phyloP scores from a whole-genome alignment of 2,797 vertebrate genomes.

The Remorina albescens region DNA sequence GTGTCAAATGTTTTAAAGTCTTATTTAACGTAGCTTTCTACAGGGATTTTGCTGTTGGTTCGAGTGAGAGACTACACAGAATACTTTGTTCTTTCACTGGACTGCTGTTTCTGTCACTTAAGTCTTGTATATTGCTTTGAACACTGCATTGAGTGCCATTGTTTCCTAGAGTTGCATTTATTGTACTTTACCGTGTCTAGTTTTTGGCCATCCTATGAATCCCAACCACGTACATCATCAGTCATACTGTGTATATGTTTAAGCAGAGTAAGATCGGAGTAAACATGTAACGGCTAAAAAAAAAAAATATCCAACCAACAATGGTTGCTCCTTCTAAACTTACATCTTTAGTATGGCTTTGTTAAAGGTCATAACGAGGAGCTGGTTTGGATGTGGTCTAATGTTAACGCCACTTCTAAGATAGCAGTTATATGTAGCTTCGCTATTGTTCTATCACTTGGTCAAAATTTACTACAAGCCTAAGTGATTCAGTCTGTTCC shows the following conservation, averaged over 20 bases:
- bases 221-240: constrained; percentile 28
- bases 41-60: neutral
- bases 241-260: constrained; percentile 28
- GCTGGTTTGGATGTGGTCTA: constrained; percentile 1
- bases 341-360: constrained; percentile 11
- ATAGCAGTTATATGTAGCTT: constrained; percentile 31
- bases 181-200: constrained; percentile 19
- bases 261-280: constrained; percentile 18
- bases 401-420: constrained; percentile 20
- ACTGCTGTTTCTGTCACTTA: neutral
- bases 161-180: constrained; percentile 22
- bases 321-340: constrained; percentile 28
- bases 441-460: constrained; percentile 12
- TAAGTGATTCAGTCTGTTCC: constrained; percentile 61
- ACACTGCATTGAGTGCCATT: constrained; percentile 15
- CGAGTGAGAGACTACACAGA: neutral
- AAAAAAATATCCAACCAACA: constrained; percentile 36
- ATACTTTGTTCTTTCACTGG: neutral
- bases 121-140: constrained; percentile 7
- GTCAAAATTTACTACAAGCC: constrained; percentile 43
- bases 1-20: neutral
- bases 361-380: constrained; percentile 19
- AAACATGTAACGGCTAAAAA: constrained; percentile 32
- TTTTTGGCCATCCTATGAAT: constrained; percentile 33
- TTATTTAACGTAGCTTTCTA: neutral